Base-by-base conservation (phyloP, 2,888 invertebrate species). In the Polylopha cassiicola region DNA sequence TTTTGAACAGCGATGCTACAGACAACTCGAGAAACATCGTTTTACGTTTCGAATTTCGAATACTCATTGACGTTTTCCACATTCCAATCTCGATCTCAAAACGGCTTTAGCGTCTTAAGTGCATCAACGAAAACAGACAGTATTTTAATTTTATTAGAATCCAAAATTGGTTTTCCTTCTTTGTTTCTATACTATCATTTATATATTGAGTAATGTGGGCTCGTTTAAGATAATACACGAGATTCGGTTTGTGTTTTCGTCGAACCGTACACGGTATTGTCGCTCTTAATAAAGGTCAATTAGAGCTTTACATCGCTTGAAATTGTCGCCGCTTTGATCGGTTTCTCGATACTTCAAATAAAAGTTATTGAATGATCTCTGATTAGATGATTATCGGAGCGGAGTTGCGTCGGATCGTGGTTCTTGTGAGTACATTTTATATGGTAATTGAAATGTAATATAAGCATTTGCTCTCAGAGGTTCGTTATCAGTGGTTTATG, bases 361-460 rank as follows among this genome's bases (percentile, higher is more conserved):
- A 82, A 78, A 78, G 70, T 77, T 78, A 78, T 81, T 78, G 78
- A 79, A 79, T 76, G 79, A 76, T 81, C 74, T 71, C 64, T 73
- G 81, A 82, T 81, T 76, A 85, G 84, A 86, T 87, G 80, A 86
- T 86, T 85, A 84, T 87, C 82, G 65, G 58, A 61, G 61, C 66
- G 66, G 68, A 73, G 67, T 66, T 75, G 75, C 71, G 71, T 72
- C 73, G 63, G 63, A 59, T 63, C 68, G 68, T 61, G 64, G 62
- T 63, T 66, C 69, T 70, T 70, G 70, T 73, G 66, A 53, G 66
- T 71, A 79, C 73, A 74, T 79, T 84, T 76, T 77, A 75, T 84
- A 80, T 84, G 80, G 76, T 86, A 80, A 84, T 82, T 80, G 81
- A 81, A 81, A 79, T 76, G 77, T 80, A 75, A 75, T 79, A 76